A percentile compares a stretch with the other conserved stretches of the same genome.
phyloP scores from a whole-genome alignment of 2,888 invertebrate species.

The Melinopterus prodromus region DNA sequence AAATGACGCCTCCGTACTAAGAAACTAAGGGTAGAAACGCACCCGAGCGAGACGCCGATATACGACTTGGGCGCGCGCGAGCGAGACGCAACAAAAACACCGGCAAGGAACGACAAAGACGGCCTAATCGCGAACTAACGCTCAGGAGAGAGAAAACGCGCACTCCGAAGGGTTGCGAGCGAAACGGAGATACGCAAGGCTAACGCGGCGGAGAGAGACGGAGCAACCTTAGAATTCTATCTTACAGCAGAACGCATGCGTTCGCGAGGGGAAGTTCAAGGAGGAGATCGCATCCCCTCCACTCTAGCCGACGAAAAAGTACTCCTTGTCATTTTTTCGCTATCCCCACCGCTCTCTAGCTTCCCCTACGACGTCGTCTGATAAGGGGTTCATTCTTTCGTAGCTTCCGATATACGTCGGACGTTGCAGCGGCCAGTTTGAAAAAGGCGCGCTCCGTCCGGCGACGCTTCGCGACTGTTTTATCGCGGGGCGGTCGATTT shows the following conservation, averaged over 20 bases:
- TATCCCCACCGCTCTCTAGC: conserved; percentile 50
- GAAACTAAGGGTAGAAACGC: conserved; percentile 54
- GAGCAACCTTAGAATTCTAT: conserved; percentile 59
- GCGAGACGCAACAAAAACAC: conserved; percentile 53
- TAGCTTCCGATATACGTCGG: neutral
- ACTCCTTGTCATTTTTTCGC: conserved; percentile 57
- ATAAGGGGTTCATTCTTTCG: neutral
- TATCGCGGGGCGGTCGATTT: neutral
- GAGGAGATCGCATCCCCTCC: conserved; percentile 56
- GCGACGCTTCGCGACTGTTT: neutral
- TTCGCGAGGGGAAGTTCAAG: conserved; percentile 53
- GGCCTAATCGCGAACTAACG: conserved; percentile 54
- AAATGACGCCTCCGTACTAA: conserved; percentile 61
- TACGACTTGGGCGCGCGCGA: conserved; percentile 53
- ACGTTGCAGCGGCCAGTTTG: neutral
- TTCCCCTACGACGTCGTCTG: neutral
- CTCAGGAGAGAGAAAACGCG: conserved; percentile 51
- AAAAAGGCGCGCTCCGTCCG: conserved; percentile 19
- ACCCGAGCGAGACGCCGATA: conserved; percentile 50
- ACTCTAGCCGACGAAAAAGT: conserved; percentile 48
- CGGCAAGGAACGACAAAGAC: conserved; percentile 56
- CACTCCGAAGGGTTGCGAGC: conserved; percentile 55
- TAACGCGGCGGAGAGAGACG: conserved; percentile 53
- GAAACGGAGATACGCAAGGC: conserved; percentile 55
- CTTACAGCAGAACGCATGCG: conserved; percentile 58